phyloP scores from a whole-genome alignment of 1,140 invertebrate genomes.

The Drosophila orosa region DNA sequence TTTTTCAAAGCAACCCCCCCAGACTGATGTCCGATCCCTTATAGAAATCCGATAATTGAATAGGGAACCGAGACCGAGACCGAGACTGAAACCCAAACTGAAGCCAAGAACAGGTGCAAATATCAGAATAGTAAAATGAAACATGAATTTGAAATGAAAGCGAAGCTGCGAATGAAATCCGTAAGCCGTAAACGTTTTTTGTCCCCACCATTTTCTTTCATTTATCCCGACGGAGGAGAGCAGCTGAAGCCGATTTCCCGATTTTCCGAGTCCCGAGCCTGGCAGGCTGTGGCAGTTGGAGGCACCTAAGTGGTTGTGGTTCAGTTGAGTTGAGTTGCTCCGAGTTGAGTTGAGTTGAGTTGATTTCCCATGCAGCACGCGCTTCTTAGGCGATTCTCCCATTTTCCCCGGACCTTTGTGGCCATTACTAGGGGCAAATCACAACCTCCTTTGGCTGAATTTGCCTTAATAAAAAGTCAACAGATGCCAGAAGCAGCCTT shows the following conservation, averaged over 20 bases:
- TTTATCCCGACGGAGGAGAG: too few relatives aligned
- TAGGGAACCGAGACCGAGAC: background rate
- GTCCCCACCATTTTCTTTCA: background rate
- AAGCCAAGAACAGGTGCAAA: conserved; percentile 32
- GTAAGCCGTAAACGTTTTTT: conserved; percentile 32
- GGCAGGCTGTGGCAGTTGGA: background rate
- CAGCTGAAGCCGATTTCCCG: conserved; percentile 31
- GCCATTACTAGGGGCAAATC: conserved; percentile 24
- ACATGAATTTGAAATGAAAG: conserved; percentile 68
- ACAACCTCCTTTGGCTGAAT: conserved; percentile 4
- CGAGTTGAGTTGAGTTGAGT: conserved; percentile 2
- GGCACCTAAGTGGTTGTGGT: conserved; percentile 21
- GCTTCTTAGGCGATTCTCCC: background rate
- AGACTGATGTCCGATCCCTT: conserved; percentile 7
- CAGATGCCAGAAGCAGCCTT: conserved; percentile 12
- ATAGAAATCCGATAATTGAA: conserved; percentile 34
- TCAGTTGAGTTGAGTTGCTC: conserved; percentile 10
- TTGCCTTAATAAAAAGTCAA: conserved; percentile 4
- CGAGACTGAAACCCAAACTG: too few relatives aligned
- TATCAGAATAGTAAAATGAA: conserved; percentile 50
- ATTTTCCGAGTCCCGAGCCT: too few relatives aligned
- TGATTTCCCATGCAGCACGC: conserved; percentile 26
- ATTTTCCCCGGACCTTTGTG: conserved; percentile 8
- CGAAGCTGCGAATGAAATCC: conserved; percentile 32
- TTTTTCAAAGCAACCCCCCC: conserved; percentile 1